A percentile compares a stretch with the other conserved stretches of the same genome.
phyloP scores from a whole-genome alignment of 2,888 invertebrate genomes.

The Empis stercorea region DNA sequence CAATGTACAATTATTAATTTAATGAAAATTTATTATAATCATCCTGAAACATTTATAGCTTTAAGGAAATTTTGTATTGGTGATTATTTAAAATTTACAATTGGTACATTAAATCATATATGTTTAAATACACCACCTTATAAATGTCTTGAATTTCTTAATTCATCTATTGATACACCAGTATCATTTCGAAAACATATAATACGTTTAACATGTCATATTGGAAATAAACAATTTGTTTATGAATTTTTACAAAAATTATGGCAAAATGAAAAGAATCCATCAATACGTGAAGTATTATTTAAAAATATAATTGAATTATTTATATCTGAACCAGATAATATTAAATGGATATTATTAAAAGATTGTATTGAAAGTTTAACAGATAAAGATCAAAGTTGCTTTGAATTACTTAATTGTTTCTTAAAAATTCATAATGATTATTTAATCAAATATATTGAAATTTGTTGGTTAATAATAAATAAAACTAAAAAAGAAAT shows the following conservation, averaged over 20 bases:
- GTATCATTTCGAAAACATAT: background rate
- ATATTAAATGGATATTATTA: background rate
- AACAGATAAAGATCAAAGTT: background rate
- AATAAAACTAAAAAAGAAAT: too few species aligned
- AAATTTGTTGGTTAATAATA: too few species aligned
- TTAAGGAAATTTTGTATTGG: background rate
- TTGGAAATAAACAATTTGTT: background rate
- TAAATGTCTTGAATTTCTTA: background rate
- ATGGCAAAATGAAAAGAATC: background rate
- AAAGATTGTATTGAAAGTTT: background rate
- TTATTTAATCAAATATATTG: too few species aligned
- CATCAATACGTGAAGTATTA: background rate
- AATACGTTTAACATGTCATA: background rate
- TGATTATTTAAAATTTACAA: background rate
- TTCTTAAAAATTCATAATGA: too few species aligned
- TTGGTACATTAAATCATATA: background rate
- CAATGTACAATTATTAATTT: background rate
- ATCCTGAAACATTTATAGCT: background rate
- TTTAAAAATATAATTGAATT: background rate
- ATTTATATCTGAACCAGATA: background rate
- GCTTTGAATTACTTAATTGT: background rate
- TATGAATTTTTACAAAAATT: background rate
- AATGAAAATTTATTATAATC: background rate
- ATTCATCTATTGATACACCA: background rate
- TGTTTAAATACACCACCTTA: background rate